Conservation (phyloP, 2,113 vertebrate genomes). For the Corydoras maculifer region DNA sequence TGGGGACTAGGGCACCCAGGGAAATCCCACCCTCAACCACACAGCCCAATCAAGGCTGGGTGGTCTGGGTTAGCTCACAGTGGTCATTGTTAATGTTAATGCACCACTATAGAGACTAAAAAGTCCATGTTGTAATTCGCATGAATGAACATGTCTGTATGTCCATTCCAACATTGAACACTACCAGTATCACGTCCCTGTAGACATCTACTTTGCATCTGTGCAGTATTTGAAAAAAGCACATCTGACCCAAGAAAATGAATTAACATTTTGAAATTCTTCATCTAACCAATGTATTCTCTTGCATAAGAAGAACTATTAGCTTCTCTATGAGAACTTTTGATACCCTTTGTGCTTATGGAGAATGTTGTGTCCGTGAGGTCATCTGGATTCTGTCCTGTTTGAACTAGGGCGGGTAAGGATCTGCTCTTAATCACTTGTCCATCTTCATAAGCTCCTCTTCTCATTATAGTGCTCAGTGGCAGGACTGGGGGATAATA, state of each 20-base stretch:
- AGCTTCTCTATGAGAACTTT: slow-evolving; percentile 26
- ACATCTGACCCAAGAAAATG: not conserved
- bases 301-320: slow-evolving; percentile 19
- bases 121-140: slow-evolving; percentile 16
- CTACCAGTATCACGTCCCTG: not conserved
- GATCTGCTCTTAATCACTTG: slow-evolving; percentile 64
- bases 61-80: slow-evolving; percentile 61
- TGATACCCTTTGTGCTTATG: slow-evolving; percentile 49
- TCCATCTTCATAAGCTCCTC: slow-evolving; percentile 58
- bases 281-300: slow-evolving; percentile 8
- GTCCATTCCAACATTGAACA: slow-evolving; percentile 2
- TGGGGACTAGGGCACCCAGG: slow-evolving; percentile 32
- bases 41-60: slow-evolving; percentile 59
- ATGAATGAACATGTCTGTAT: slow-evolving; percentile 6
- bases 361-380: slow-evolving; percentile 33
- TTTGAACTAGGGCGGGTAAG: slow-evolving; percentile 46
- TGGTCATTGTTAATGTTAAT: slow-evolving; percentile 33
- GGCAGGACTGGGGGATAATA: slow-evolving; percentile 54
- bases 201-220: slow-evolving; percentile 1
- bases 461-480: slow-evolving; percentile 60
- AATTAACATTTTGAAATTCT: not conserved
- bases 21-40: slow-evolving; percentile 51
- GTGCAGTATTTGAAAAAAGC: slow-evolving; percentile 9
- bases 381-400: slow-evolving; percentile 39
- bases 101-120: slow-evolving; percentile 16